Evolutionary conservation across 1,140 invertebrate genomes (phyloP).

Genomic region (Rhopalosiphum maidis): DNA sequence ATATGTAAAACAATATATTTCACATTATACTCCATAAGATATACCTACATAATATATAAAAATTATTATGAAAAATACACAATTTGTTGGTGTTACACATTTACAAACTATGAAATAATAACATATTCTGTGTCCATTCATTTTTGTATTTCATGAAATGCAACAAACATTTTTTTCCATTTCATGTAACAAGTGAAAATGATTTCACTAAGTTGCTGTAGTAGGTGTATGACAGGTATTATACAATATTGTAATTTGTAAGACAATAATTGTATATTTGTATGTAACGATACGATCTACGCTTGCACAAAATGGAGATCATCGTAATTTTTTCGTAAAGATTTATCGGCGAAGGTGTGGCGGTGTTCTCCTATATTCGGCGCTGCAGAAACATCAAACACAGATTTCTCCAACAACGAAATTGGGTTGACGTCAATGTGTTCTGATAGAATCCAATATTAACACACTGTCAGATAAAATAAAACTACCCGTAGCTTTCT

Average conservation of each 20-base stretch:
- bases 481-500: not conserved
- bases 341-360: not conserved
- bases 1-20: no score
- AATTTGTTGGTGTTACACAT: no score
- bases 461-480: not conserved
- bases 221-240: not conserved
- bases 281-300: not conserved
- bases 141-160: no score
- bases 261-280: not conserved
- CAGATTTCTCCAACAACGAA: not conserved
- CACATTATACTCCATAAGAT: no score
- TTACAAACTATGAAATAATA: no score
- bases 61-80: no score
- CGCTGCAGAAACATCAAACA: not conserved
- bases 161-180: no score
- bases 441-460: not conserved
- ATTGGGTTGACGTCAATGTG: not conserved
- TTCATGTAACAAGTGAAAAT: not conserved
- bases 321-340: not conserved
- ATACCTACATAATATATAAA: no score
- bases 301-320: not conserved
- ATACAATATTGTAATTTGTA: not conserved
- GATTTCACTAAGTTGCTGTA: not conserved
- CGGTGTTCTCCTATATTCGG: not conserved
- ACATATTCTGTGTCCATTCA: no score